Evolutionary conservation across 2,888 invertebrate species (phyloP), one percentile per base, ranked within the genome.

Genomic region (Panopea generosa): DNA sequence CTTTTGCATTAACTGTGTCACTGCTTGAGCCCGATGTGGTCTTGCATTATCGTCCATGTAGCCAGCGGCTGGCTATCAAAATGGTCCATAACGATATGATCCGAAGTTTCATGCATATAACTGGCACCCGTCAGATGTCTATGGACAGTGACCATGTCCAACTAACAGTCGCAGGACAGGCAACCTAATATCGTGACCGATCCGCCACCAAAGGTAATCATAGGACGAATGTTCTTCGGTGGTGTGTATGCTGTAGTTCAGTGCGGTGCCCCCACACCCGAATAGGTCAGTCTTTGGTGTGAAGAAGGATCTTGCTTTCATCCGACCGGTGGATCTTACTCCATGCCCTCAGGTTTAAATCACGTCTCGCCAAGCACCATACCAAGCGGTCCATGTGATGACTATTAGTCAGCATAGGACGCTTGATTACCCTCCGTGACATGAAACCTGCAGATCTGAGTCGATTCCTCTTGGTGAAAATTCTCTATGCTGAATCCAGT

Each of bases 141-240:
- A n/a, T n/a, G n/a, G n/a, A n/a, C n/a, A n/a, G n/a, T n/a, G n/a
- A 62, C 33, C 53, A 63, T 18, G 53, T 63, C 53, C 53, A 52
- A 16, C 43, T 53, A 43, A 22, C 29, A 7, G 16, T 40, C 40
- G 16, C 7, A 16, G 7, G 9, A 40, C 7, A 29, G 2, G 29
- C 61, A 50, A 20, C 20, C 18, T 50, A 40, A 63, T 18, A 53
- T 18, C 24, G 26, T 26, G 38, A 38, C 24, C 50, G 50, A 59
- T 3, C 22, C 33, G 18, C 45, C 45, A 43, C 59, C 59, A 27
- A 38, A 59, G 22, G 45, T 22, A 24, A 43, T 3, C 16, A 45
- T 26, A 11, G 16, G 59, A 16, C 24, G 40, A 4, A 43, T 11
- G 43, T 59, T 59, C 22, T 16, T 59, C n/a, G n/a, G n/a, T 59